These are phyloP conservation scores for Leptopilina boulardi DNA, from an alignment of 1,140 invertebrate species.

Conservation along the genomic window DNA sequence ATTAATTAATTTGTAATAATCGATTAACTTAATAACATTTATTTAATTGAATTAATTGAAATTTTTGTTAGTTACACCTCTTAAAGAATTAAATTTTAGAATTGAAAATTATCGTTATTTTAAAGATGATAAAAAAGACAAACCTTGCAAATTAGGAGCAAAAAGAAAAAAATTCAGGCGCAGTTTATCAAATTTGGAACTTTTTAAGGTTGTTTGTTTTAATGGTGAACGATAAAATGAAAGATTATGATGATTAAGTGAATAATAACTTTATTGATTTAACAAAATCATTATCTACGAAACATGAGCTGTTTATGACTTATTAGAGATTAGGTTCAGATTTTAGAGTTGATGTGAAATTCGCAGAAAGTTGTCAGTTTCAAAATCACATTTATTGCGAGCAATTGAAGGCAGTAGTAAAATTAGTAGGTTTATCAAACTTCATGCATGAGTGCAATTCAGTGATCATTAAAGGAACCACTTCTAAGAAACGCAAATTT, in stretches of 20 bases:
- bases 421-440: not conserved
- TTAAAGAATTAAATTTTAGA: too few species aligned
- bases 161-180: slow-evolving; percentile 42
- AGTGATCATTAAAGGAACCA: not conserved
- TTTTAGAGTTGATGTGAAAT: not conserved
- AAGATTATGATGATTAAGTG: slow-evolving; percentile 42
- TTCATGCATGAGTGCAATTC: not conserved
- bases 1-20: too few species aligned
- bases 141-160: not conserved
- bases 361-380: not conserved
- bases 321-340: not conserved
- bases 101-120: not conserved
- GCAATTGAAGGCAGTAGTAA: not conserved
- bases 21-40: too few species aligned
- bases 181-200: slow-evolving; percentile 45
- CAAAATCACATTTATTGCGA: not conserved
- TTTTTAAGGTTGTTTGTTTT: slow-evolving; percentile 49
- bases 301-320: not conserved
- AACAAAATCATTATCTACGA: not conserved
- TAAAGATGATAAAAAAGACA: not conserved
- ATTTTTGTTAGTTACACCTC: too few species aligned
- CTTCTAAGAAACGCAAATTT: not conserved
- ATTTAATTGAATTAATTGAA: too few species aligned
- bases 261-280: slow-evolving; percentile 26
- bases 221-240: slow-evolving; percentile 36